phyloP scores from a whole-genome alignment of 2,113 vertebrate species.

The Semicossyphus pulcher region DNA sequence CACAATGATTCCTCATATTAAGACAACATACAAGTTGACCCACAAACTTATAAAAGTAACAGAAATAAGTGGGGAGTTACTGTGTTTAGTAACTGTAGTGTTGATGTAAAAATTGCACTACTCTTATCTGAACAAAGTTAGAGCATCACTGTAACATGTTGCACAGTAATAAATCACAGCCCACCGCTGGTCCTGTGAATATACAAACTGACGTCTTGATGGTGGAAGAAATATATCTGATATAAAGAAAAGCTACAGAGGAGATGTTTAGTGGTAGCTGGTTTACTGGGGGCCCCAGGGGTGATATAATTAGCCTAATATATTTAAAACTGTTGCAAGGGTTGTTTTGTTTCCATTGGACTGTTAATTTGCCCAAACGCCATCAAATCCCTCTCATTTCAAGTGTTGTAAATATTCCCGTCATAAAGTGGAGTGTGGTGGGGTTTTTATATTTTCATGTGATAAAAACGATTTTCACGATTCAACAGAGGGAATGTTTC shows the following conservation, averaged over 20 bases:
- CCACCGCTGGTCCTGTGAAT: neutral
- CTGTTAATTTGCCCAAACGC: neutral
- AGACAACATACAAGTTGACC: too few relatives aligned
- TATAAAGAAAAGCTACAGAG: neutral
- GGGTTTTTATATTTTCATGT: neutral
- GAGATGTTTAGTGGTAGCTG: neutral
- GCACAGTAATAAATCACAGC: neutral
- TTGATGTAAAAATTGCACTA: too few relatives aligned
- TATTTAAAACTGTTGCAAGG: neutral
- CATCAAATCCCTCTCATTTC: neutral
- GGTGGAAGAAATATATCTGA: neutral
- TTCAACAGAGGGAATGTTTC: slow-evolving; percentile 1
- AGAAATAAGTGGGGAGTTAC: too few relatives aligned
- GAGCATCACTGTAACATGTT: too few relatives aligned
- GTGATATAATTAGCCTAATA: neutral
- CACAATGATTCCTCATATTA: too few relatives aligned
- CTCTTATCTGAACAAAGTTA: too few relatives aligned
- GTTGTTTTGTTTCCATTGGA: neutral
- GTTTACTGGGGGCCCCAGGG: neutral
- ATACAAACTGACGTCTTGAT: neutral
- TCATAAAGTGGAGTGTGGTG: neutral
- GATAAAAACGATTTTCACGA: neutral
- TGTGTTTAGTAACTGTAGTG: too few relatives aligned
- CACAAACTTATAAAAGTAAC: too few relatives aligned
- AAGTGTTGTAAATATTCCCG: neutral